Evolutionary conservation across 2,113 vertebrate genomes (phyloP).

Genomic region (Archilochus colubris): DNA sequence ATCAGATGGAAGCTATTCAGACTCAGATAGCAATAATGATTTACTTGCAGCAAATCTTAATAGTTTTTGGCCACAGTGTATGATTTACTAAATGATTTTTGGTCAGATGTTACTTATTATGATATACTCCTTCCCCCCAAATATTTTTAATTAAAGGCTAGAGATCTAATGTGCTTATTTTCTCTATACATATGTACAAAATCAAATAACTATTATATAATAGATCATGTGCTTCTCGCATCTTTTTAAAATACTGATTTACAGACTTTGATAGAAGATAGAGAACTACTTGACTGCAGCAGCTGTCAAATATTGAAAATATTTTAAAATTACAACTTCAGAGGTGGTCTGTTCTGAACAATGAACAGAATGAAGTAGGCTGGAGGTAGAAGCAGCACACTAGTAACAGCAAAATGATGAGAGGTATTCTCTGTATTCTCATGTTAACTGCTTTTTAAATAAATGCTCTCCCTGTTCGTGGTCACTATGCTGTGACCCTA

Average conservation of each 20-base stretch:
- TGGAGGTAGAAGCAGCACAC: not conserved
- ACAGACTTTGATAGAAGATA: slow-evolving; percentile 9
- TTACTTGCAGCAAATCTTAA: slow-evolving; percentile 68
- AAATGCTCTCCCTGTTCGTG: not conserved
- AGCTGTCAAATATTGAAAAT: slow-evolving; percentile 43
- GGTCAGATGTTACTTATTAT: slow-evolving; percentile 77
- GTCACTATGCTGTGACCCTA: not conserved
- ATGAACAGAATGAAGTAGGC: not conserved
- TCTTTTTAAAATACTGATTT: slow-evolving; percentile 40
- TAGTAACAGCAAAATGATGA: not conserved
- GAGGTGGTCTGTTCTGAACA: slow-evolving; percentile 46
- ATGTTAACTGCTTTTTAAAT: not conserved
- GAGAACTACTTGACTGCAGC: not conserved
- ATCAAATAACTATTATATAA: slow-evolving; percentile 62
- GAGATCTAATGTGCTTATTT: slow-evolving; percentile 61
- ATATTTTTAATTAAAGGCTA: slow-evolving; percentile 77
- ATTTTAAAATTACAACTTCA: slow-evolving; percentile 20
- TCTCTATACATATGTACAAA: slow-evolving; percentile 69
- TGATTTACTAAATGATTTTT: slow-evolving; percentile 50
- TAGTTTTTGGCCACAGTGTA: slow-evolving; percentile 59
- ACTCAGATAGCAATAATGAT: slow-evolving; percentile 80
- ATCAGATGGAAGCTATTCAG: slow-evolving; percentile 84
- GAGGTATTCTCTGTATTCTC: not conserved
- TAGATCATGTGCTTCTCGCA: slow-evolving; percentile 10
- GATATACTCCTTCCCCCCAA: slow-evolving; percentile 52